Evolutionary conservation across 2,888 invertebrate species (phyloP), one percentile per base, ranked within the genome.

Genomic region (Nemurella pictetii): DNA sequence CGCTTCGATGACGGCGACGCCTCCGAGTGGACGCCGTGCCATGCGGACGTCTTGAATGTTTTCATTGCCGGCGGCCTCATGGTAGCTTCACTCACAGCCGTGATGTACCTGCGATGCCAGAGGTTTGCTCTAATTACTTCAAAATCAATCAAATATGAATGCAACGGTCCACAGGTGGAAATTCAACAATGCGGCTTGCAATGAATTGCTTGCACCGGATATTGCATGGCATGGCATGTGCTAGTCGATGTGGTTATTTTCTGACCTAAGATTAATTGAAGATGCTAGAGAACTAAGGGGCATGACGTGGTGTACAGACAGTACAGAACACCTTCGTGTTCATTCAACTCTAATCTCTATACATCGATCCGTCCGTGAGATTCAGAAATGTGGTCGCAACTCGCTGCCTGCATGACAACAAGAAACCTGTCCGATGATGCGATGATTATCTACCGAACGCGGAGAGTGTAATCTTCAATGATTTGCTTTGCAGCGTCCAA

Each of bases 11-110:
- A 28, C 15, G 30, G 0, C 78, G 78, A 5, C 78, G 28, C 7
- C 0, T 7, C 0, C 5, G 26, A 3, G 30, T 78, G 78, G 78
- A 30, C 78, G 30, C 3, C 26, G 4, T 78, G 28, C n/a, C 78
- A 78, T 30, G 78, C 20, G 78, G 78, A 78, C 30, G 30, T 78
- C 30, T 4, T 78, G 29, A 78, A 78, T 15, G 28, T 75, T 75
- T 75, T 12, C 28, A 2, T 75, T 28, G 75, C 20, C 9, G 75
- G 12, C 5, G 75, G 20, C 26, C 55, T 55, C 9, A 55, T 20
- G 55, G 12, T 20, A 55, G 9, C 55, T 12, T 20, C 55, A 1
- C 55, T 55, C 12, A 20, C 55, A 12, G 55, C 55, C 2, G 55
- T 20, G 12, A 55, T 55, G 1, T 55, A 15, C 55, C 2, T 55